Percentiles rank a stretch among this genome's conserved stretches.
Evolutionary conservation across 2,113 vertebrate genomes (phyloP).

Genomic region (Theristicus caerulescens): DNA sequence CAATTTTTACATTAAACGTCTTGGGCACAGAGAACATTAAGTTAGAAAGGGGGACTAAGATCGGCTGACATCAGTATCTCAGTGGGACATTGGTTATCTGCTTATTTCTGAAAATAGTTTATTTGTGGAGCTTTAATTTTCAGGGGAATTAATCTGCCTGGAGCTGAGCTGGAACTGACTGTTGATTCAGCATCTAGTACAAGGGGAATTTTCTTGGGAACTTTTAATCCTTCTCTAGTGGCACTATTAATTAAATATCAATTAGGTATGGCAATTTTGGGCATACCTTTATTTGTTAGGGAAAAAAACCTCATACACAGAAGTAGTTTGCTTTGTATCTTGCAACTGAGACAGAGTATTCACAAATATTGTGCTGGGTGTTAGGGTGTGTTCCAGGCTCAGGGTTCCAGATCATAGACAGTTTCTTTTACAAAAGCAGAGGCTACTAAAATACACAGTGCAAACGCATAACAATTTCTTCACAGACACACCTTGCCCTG

Average conservation of each 20-base stretch:
- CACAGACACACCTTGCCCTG: not conserved
- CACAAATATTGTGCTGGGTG: not conserved
- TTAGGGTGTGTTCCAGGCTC: not conserved
- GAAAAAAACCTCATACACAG: not conserved
- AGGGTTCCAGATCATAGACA: not conserved
- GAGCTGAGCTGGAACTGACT: not conserved
- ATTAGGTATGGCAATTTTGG: not conserved
- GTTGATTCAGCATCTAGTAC: not conserved
- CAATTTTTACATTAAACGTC: not conserved
- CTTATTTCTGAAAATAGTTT: not conserved
- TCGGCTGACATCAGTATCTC: not conserved
- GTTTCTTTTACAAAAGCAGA: not conserved
- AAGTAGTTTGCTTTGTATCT: not conserved
- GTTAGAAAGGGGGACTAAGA: not conserved
- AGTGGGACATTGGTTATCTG: not conserved
- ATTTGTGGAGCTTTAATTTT: not conserved
- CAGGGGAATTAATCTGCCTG: not conserved
- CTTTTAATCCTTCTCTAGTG: not conserved
- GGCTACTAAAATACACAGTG: not conserved
- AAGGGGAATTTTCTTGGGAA: not conserved
- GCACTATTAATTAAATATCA: not conserved
- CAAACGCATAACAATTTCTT: not conserved
- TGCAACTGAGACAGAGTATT: not conserved
- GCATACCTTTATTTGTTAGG: not conserved
- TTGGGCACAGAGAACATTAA: not conserved